Base-by-base conservation (phyloP, 92 coral and sea anemone genomes). In the Pocillopora meandrina region DNA sequence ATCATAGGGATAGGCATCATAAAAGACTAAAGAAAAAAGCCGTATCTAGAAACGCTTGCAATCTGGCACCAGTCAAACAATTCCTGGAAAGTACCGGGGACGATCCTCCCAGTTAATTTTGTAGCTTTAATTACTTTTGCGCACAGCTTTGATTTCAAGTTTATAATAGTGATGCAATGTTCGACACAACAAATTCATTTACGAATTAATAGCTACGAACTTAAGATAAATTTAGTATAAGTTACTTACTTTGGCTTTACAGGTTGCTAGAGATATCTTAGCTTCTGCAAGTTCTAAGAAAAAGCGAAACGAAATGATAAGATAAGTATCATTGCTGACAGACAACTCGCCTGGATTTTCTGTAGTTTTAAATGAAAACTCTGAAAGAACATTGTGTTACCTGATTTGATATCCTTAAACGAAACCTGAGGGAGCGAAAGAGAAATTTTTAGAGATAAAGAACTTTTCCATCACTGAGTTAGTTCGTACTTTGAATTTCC, bases 341-440 rank as follows among this genome's bases (percentile, higher is more conserved):
- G 13, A 55, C 57, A 72, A 61, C 17, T 2, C 19, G 9, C 33
- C 31, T 57, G 13, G 26, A 77, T 17, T 35, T 34, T 33, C 11
- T 49, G 26, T 16, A 16, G 3, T 23, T 21, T 71, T 19, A 72
- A 26, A 7, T 42, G 52, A 7, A 42, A 42, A 5, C 52, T 42
- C 8, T 7, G 8, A 42, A 42, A 3, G 8, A 42, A 42, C 52
- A 42, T 0, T 42, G 52, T 42, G 52, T 76, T 85, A 94, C 98
- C 95, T 71, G 90, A 92, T 79, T 90, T 87, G 47, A 94, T 85
- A 70, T 94, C 98, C 79, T 94, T 91, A 76, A 94, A 94, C 33
- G 98, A 94, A 57, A 91, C 95, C 98, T 90, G 79, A 17, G 31
- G 12, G 33, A 9, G n/a, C 33, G 35, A 17, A 23, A 66, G 18